Evolutionary conservation across 2,797 vertebrate species (phyloP).

Genomic region (Fratercula arctica): DNA sequence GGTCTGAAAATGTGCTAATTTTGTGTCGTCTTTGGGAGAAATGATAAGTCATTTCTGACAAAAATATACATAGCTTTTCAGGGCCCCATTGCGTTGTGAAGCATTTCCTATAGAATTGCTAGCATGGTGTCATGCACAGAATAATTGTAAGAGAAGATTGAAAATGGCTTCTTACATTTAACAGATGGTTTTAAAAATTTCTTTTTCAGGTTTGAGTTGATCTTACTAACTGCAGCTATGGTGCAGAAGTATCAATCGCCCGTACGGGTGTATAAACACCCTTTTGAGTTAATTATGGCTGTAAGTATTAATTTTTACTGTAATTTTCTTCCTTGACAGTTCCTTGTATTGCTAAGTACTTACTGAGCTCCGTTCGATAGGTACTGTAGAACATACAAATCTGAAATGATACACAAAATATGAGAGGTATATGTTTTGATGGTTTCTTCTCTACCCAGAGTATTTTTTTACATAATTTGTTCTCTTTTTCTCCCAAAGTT

Average conservation of each 20-base stretch:
- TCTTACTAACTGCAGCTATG: slow-evolving; percentile 77
- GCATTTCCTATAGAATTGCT: background rate
- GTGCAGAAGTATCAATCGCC: slow-evolving; percentile 98
- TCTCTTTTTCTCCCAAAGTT: background rate
- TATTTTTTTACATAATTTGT: background rate
- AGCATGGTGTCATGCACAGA: background rate
- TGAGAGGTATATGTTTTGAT: background rate
- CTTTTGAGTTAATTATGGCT: slow-evolving; percentile 95
- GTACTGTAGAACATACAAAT: background rate
- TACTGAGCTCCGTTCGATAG: background rate
- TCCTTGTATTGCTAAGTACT: background rate
- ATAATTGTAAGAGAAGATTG: background rate
- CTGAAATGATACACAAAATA: background rate
- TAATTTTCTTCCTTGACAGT: background rate
- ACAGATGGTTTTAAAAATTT: slow-evolving; percentile 26
- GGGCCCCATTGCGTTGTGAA: background rate
- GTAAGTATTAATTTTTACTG: slow-evolving; percentile 80
- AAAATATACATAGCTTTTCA: background rate
- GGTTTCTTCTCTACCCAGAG: background rate
- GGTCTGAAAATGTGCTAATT: slow-evolving; percentile 7
- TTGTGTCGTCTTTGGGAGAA: background rate
- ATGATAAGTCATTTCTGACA: background rate
- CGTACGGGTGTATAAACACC: slow-evolving; percentile 91
- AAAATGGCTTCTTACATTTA: slow-evolving; percentile 1
- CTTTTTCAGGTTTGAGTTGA: slow-evolving; percentile 70